Percentiles rank a stretch among this genome's conserved stretches.
Evolutionary conservation across 2,113 vertebrate genomes (phyloP).

Genomic region (Cyrtonyx montezumae): DNA sequence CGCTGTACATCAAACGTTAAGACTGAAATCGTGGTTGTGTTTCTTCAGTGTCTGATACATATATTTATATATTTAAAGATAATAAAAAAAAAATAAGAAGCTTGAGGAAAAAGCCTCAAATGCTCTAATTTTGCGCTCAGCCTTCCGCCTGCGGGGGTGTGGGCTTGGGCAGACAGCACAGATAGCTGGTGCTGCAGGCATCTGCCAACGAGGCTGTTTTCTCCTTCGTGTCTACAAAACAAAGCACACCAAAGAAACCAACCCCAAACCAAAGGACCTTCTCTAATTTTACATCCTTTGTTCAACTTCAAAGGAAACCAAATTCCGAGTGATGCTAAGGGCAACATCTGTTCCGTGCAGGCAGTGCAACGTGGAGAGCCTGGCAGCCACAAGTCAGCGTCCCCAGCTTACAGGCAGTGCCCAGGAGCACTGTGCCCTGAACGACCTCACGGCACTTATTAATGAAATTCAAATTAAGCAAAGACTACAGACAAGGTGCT

Average conservation of each 20-base stretch:
- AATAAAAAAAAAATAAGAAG: not conserved
- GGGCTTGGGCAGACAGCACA: not conserved
- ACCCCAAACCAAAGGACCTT: not conserved
- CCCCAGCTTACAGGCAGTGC: not conserved
- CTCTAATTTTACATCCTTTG: not conserved
- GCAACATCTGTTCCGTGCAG: not conserved
- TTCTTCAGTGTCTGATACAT: not conserved
- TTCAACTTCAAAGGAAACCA: not conserved
- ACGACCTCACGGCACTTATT: not conserved
- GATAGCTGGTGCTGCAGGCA: not conserved
- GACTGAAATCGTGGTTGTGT: not conserved
- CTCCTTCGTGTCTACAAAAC: not conserved
- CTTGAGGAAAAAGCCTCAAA: not conserved
- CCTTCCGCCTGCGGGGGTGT: not conserved
- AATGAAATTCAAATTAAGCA: not conserved
- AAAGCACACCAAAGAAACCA: not conserved
- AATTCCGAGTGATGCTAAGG: not conserved
- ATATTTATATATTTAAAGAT: not conserved
- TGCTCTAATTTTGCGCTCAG: not conserved
- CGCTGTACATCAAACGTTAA: fast-evolving
- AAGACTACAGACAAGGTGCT: too few species aligned
- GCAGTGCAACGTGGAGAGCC: not conserved
- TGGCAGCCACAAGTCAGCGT: not conserved
- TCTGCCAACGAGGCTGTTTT: not conserved
- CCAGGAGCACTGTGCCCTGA: not conserved